Base-by-base conservation (phyloP, 2,888 invertebrate species). In the Watsonalla cultraria region DNA sequence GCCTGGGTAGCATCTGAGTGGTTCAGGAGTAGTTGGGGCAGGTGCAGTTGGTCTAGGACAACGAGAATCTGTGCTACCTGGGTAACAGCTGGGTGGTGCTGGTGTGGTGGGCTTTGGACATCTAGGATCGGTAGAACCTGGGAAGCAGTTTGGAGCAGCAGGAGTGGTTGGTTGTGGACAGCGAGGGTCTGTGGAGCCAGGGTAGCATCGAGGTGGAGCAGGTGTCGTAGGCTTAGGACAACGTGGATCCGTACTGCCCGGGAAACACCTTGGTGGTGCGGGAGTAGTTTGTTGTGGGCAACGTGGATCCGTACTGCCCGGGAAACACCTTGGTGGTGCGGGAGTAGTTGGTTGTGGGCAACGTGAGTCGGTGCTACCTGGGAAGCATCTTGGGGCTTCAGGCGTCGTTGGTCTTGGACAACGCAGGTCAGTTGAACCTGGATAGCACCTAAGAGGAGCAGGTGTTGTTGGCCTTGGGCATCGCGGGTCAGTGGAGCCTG, bases 1-100 rank as follows among this genome's bases (percentile, higher is more conserved):
- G 0, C 76, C 75, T 1, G 75, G 76, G 54, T 52, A 72, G 47
- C 73, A 74, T 4, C 57, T 54, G 11, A 78, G 76, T n/a, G 72
- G 62, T 9, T 53, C 59, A 6, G 72, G 61, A 5, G 73, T 73
- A 0, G 77, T 64, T 5, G 74, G 65, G 0, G 57, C 60, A 0
- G 72, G 69, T 0, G 76, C 70, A 0, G 78, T 72, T 0, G 72
- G 72, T 46, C 66, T 71, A 0, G 78, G 80, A 48, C 82, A 82
- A 0, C 70, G 55, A 0, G 65, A 57, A 8, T 78, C 76, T 0
- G 55, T 56, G 7, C 57, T 64, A 0, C 71, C 72, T 0, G 72
- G 70, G 58, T 47, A 76, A 35, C 75, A 72, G 35, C 61, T 60
- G 52, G 78, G 69, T 58, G 76, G 57, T n/a, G 58, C 47, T 47